Percentiles rank a stretch among this genome's conserved stretches.
phyloP scores from a whole-genome alignment of 2,797 vertebrate genomes.

The Sebastes hubbsi region DNA sequence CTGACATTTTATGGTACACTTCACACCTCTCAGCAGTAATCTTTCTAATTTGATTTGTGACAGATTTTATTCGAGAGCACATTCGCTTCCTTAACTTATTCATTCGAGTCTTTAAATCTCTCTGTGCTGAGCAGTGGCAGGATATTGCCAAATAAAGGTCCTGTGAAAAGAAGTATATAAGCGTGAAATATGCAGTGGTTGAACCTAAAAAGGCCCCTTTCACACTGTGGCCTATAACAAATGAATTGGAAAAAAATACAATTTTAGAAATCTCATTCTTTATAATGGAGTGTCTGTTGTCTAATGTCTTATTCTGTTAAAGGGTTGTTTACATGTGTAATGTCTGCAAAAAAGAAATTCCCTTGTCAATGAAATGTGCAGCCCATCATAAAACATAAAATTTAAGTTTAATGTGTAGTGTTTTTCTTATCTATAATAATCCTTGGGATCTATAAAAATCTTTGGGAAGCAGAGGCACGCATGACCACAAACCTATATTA shows the following conservation, averaged over 20 bases:
- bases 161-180: conserved; percentile 37
- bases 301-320: neutral
- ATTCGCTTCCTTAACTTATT: conserved; percentile 36
- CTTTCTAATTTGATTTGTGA: conserved; percentile 57
- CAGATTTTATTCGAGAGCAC: conserved; percentile 41
- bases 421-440: neutral
- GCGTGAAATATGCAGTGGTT: conserved; percentile 34
- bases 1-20: conserved; percentile 61
- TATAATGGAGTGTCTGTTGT: neutral
- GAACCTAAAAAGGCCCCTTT: conserved; percentile 1
- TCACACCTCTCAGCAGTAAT: conserved; percentile 52
- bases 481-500: neutral
- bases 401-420: neutral
- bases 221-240: neutral
- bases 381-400: neutral
- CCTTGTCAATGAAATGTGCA: neutral
- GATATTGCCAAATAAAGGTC: conserved; percentile 30
- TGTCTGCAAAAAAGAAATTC: neutral
- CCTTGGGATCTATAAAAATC: neutral
- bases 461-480: neutral
- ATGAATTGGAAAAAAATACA: neutral
- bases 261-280: neutral
- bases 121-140: conserved; percentile 13
- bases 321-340: neutral
- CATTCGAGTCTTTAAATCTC: conserved; percentile 43